A percentile compares a stretch with the other conserved stretches of the same genome.
phyloP scores from a whole-genome alignment of 2,888 invertebrate species.

The Alviniconcha strummeri region DNA sequence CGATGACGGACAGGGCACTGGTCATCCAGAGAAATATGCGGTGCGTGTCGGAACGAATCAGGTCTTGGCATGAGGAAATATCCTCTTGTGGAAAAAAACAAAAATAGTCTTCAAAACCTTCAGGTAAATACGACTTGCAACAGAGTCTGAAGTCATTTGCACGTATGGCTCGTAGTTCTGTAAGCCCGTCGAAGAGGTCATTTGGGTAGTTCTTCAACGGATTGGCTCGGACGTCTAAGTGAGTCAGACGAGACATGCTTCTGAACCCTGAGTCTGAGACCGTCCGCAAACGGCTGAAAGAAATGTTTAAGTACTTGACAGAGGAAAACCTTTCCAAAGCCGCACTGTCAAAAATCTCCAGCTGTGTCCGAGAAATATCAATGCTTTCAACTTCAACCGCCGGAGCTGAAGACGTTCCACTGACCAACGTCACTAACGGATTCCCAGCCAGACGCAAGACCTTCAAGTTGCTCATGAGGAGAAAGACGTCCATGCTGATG shows the following conservation, averaged over 20 bases:
- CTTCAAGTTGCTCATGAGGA: background rate
- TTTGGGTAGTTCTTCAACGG: background rate
- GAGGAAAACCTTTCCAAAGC: background rate
- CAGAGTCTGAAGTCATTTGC: background rate
- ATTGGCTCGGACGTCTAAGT: background rate
- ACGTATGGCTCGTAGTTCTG: background rate
- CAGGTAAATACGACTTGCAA: background rate
- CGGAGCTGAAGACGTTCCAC: background rate
- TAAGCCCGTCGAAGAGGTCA: background rate
- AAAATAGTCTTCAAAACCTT: background rate
- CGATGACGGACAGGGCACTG: background rate
- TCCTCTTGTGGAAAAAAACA: background rate
- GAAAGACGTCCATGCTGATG: background rate
- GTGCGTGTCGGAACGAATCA: background rate
- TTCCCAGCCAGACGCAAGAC: background rate
- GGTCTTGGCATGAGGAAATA: constrained; percentile 1
- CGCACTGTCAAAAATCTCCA: background rate
- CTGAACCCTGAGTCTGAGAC: background rate
- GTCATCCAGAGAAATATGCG: background rate
- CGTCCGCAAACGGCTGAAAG: background rate
- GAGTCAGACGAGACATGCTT: background rate
- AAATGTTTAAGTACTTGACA: background rate
- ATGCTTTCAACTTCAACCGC: background rate
- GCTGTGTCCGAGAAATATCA: background rate
- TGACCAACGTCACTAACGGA: background rate